phyloP scores from a whole-genome alignment of 2,888 invertebrate genomes.

The Tachina lurida region DNA sequence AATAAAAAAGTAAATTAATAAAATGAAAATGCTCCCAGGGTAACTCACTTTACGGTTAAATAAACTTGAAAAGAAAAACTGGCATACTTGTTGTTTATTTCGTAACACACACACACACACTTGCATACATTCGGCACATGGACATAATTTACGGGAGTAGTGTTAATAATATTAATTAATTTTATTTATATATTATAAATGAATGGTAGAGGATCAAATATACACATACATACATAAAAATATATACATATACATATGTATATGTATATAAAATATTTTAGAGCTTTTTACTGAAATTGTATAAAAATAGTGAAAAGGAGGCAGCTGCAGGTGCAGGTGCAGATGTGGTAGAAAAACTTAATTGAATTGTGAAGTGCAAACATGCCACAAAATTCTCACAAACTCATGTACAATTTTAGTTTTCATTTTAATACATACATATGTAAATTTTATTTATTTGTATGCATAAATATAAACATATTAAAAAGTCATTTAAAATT shows the following conservation, averaged over 20 bases:
- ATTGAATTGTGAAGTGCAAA: slow-evolving; percentile 67
- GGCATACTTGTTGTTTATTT: slow-evolving; percentile 49
- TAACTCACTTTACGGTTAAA: neutral
- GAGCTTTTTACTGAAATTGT: slow-evolving; percentile 17
- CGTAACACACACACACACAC: neutral
- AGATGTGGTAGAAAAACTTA: slow-evolving; percentile 59
- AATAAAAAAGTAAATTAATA: neutral
- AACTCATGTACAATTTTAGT: too few relatives aligned
- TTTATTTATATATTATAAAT: slow-evolving; percentile 62
- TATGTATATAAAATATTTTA: too few relatives aligned
- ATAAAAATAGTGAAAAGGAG: slow-evolving; percentile 14
- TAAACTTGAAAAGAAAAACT: slow-evolving; percentile 3
- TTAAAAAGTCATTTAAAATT: slow-evolving; percentile 68
- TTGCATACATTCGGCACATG: neutral
- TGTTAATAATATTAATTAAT: slow-evolving; percentile 71
- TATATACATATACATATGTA: too few relatives aligned
- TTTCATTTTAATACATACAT: neutral
- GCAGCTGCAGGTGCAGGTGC: slow-evolving; percentile 58
- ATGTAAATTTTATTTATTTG: neutral
- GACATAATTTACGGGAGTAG: slow-evolving; percentile 62
- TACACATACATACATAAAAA: too few relatives aligned
- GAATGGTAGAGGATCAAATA: slow-evolving; percentile 5
- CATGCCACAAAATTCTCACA: slow-evolving; percentile 35
- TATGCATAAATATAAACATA: slow-evolving; percentile 48
- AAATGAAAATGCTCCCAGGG: slow-evolving; percentile 35